Conservation (phyloP, 2,888 invertebrate genomes). For the Frankliniella intonsa region DNA sequence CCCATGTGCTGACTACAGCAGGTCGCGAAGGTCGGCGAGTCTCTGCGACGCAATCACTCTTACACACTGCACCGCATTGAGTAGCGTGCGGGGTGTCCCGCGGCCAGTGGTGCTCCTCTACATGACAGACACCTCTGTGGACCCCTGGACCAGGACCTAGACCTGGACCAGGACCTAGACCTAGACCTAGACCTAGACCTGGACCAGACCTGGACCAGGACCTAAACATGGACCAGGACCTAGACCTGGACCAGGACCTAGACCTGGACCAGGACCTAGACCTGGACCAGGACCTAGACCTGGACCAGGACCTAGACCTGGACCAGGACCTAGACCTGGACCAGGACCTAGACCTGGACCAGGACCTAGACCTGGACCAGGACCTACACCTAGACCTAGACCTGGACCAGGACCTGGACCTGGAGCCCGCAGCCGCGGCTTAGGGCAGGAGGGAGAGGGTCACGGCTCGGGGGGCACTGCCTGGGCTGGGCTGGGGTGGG, state of each 20-base stretch:
- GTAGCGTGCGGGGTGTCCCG: no score
- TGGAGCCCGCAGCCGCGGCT: background rate
- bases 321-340: background rate
- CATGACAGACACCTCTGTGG: no score
- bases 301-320: background rate
- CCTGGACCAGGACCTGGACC: background rate
- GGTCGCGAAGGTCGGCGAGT: no score
- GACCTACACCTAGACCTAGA: background rate
- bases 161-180: background rate
- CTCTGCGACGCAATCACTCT: no score
- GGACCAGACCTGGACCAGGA: background rate
- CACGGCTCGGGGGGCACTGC: background rate
- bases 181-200: background rate
- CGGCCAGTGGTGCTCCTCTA: no score
- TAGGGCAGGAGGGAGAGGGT: background rate
- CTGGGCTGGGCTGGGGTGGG: background rate
- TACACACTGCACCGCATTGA: no score
- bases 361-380: background rate
- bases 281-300: background rate
- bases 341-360: background rate
- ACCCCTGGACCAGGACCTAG: background rate
- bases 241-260: background rate
- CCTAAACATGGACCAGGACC: no score
- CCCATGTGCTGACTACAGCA: no score
- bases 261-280: background rate